phyloP scores from a whole-genome alignment of 1,140 invertebrate species.

The Tetraneura akinire region DNA sequence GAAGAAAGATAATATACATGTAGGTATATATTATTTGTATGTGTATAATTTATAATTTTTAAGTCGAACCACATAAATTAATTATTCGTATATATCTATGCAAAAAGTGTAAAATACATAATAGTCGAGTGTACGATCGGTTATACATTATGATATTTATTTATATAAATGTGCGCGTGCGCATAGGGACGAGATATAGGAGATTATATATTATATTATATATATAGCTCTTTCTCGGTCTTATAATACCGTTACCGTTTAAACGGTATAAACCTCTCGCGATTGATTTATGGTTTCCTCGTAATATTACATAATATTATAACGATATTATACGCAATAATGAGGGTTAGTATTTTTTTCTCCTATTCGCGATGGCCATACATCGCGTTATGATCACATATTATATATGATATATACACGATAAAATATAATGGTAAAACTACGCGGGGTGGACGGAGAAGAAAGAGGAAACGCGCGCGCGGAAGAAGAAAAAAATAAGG shows the following conservation, averaged over 20 bases:
- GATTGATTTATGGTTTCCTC: conserved; percentile 39
- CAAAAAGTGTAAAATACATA: no score
- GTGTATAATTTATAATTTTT: no score
- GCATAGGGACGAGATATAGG: not conserved
- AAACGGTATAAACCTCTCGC: conserved; percentile 16
- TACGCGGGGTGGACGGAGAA: not conserved
- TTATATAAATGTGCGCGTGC: not conserved
- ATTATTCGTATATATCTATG: no score
- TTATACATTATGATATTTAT: not conserved
- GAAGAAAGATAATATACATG: no score
- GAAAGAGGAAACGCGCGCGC: not conserved
- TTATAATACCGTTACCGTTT: not conserved
- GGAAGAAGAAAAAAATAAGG: not conserved
- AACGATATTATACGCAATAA: conserved; percentile 42
- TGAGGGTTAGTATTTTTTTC: conserved; percentile 28
- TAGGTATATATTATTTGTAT: no score
- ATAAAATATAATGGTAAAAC: not conserved
- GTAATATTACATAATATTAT: not conserved
- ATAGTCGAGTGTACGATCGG: not conserved
- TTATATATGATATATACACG: conserved; percentile 6
- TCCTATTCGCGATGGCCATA: not conserved
- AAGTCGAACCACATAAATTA: no score
- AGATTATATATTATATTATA: no score
- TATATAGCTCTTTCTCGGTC: no score
- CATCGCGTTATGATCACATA: not conserved